Base-by-base conservation (phyloP, 2,797 vertebrate species). In the Geotrypetes seraphini region DNA sequence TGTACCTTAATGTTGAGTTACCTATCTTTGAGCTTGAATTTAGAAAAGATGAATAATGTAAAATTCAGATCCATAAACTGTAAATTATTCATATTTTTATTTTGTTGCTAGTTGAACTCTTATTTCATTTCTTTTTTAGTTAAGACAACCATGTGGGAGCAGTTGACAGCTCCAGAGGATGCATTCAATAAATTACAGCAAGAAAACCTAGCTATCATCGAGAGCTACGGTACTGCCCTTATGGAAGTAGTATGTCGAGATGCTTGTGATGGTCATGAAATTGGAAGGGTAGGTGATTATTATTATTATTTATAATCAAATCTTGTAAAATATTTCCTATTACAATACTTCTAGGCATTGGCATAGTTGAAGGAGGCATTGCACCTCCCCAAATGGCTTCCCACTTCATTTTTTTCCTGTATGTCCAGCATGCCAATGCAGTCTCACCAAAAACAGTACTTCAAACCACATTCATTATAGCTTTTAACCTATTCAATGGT, bases 171-270 rank as follows among this genome's bases (percentile, higher is more conserved):
- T 19, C 95, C 96, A 7, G 95, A 99, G 65, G 96, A 99, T 28
- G 81, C 82, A 15, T 99, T 94, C 57, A 92, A 89, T 59, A 97
- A 97, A 77, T 74, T 99, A 35, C 94, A 99, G 57, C 63, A 91
- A 26, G 95, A 98, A 63, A 97, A 94, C 42, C 82, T 99, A 16
- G 71, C 86, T 8, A 97, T 97, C 57, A 91, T 98, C 24, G 93
- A 99, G 67, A 96, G 87, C 59, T 99, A 99, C 0, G 95, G 96
- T 23, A 88, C 87, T 5, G 78, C 92, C 5, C 85, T 99, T 8
- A 99, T 99, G 95, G 95, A 99, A 53, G 94, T 97, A 35, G 88
- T 99, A 42, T 99, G 95, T 53, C 68, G 93, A 46, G 96, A 99
- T 14, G 94, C 92, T 25, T 98, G 94, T 31, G 96, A 98, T 11